These are phyloP conservation scores for Shargacucullia verbasci DNA, from an alignment of 2,888 invertebrate genomes.

Conservation along the genomic window DNA sequence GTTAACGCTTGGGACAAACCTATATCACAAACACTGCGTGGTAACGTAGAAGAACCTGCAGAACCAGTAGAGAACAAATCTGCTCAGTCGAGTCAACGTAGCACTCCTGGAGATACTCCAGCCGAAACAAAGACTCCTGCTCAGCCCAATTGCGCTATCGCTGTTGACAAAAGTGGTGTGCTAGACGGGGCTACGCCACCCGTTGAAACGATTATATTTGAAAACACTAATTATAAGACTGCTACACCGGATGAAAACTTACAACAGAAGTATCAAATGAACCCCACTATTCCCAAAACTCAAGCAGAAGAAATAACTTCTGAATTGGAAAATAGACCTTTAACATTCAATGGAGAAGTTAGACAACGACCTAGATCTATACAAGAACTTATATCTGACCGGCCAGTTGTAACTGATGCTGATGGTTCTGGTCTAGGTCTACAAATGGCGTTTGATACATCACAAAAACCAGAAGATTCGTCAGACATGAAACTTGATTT, in stretches of 20 bases:
- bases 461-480: conserved; percentile 91
- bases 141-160: conserved; percentile 66
- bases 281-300: conserved; percentile 80
- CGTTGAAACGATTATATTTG: conserved; percentile 96
- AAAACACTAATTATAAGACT: conserved; percentile 96
- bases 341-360: conserved; percentile 83
- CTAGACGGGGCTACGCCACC: conserved; percentile 94
- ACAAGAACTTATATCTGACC: conserved; percentile 83
- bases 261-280: conserved; percentile 90
- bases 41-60: conserved; percentile 83
- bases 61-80: conserved; percentile 77
- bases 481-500: conserved; percentile 97
- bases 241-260: conserved; percentile 91
- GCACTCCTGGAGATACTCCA: conserved; percentile 80
- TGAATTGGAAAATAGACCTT: conserved; percentile 85
- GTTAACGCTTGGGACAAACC: conserved; percentile 97
- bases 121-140: conserved; percentile 72
- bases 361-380: conserved; percentile 81
- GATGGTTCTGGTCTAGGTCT: conserved; percentile 86
- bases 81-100: conserved; percentile 81
- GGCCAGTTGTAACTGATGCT: conserved; percentile 73
- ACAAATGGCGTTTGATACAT: conserved; percentile 91
- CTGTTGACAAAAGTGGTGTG: conserved; percentile 87
- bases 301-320: conserved; percentile 82
- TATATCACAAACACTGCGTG: conserved; percentile 91